These are phyloP conservation scores for Neoarius graeffei DNA, from an alignment of 2,113 vertebrate species.

Conservation along the genomic window DNA sequence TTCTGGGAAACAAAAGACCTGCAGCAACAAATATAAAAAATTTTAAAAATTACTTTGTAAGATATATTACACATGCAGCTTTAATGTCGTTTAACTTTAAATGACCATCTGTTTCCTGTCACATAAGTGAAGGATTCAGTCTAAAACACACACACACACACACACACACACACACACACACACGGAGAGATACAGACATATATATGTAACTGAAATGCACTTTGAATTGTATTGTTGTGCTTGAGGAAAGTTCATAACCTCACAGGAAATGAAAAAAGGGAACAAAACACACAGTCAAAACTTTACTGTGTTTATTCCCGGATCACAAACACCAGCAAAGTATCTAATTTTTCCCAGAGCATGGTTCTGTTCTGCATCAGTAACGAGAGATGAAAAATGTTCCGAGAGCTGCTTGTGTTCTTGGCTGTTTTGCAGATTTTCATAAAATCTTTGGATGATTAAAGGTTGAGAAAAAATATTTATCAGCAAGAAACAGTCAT, in stretches of 20 bases:
- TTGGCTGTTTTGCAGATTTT: neutral
- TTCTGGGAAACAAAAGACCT: neutral
- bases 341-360: neutral
- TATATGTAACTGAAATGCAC: too few relatives aligned
- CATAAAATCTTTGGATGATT: neutral
- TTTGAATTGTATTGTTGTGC: neutral
- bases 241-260: neutral
- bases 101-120: neutral
- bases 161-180: too few relatives aligned
- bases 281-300: neutral
- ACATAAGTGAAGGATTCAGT: neutral
- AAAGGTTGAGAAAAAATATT: neutral
- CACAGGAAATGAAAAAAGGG: neutral
- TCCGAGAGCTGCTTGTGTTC: neutral
- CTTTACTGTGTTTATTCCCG: neutral
- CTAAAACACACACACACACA: too few relatives aligned
- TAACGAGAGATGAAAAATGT: neutral
- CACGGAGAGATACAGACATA: too few relatives aligned
- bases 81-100: neutral
- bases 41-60: neutral
- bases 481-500: too few relatives aligned
- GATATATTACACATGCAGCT: neutral
- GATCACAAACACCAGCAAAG: neutral
- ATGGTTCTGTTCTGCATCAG: neutral
- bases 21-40: neutral